phyloP scores from a whole-genome alignment of 2,797 vertebrate genomes.

The Hyperoplus lanceolatus region DNA sequence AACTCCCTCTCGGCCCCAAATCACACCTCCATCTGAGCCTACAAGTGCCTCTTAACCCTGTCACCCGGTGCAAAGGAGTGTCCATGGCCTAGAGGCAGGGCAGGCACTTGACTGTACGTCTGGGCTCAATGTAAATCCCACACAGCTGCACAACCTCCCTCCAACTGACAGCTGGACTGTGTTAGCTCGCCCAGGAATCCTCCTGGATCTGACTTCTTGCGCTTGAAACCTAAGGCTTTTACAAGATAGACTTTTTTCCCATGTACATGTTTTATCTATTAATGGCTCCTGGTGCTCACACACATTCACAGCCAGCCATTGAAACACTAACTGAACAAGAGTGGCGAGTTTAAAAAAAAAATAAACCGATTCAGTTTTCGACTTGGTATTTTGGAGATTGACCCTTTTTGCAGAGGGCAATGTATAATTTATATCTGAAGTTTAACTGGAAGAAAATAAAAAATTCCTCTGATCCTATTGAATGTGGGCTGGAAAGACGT shows the following conservation, averaged over 20 bases:
- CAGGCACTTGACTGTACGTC: constrained; percentile 59
- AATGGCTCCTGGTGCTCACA: constrained; percentile 11
- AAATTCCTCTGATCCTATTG: neutral
- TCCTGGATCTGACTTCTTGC: constrained; percentile 57
- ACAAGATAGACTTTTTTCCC: constrained; percentile 50
- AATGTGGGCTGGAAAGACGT: neutral
- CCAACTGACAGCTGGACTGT: constrained; percentile 68
- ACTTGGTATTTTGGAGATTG: neutral
- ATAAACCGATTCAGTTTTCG: constrained; percentile 14
- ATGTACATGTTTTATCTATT: constrained; percentile 71
- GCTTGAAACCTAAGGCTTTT: constrained; percentile 61
- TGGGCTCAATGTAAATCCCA: constrained; percentile 65
- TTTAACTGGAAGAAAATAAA: constrained; percentile 3
- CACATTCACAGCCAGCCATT: neutral
- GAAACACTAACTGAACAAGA: constrained; percentile 11
- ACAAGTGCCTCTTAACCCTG: constrained; percentile 63
- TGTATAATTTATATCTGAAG: constrained; percentile 12
- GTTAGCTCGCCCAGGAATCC: constrained; percentile 72
- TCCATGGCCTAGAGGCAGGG: constrained; percentile 51
- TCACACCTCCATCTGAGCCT: constrained; percentile 36
- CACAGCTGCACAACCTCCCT: constrained; percentile 51
- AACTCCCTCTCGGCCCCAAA: constrained; percentile 13
- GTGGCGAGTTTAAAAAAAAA: constrained; percentile 29
- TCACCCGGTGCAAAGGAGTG: constrained; percentile 45
- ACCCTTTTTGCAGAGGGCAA: neutral